Evolutionary conservation across 2,113 vertebrate species (phyloP).

Genomic region (Carassius carassius): DNA sequence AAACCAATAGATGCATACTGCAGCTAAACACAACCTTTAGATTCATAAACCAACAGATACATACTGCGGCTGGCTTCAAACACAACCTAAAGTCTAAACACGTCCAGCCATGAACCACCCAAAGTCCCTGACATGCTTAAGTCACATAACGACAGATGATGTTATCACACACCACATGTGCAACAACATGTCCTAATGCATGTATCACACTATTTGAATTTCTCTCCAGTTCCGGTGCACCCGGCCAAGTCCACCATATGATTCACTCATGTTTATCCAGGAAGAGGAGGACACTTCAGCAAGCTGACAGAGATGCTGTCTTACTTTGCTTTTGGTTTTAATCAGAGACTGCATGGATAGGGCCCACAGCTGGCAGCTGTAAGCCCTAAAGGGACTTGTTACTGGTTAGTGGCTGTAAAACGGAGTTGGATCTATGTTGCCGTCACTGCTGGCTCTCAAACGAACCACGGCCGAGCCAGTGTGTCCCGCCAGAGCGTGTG

Average conservation of each 20-base stretch:
- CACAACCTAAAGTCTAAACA: background rate
- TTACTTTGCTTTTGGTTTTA: constrained; percentile 5
- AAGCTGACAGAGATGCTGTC: background rate
- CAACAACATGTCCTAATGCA: constrained; percentile 9
- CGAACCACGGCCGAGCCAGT: constrained; percentile 43
- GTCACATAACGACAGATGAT: background rate
- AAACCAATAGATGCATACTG: constrained; percentile 36
- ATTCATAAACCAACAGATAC: constrained; percentile 1
- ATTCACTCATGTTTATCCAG: constrained; percentile 11
- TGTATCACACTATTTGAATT: constrained; percentile 32
- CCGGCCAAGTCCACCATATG: constrained; percentile 34
- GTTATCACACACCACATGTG: constrained; percentile 19
- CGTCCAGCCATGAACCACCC: background rate
- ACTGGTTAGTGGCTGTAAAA: constrained; percentile 25
- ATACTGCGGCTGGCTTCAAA: background rate
- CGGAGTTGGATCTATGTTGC: constrained; percentile 28
- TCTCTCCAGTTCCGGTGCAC: background rate
- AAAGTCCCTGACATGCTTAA: background rate
- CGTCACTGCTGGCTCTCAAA: constrained; percentile 43
- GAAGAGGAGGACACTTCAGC: background rate
- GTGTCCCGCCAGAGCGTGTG: constrained; percentile 55
- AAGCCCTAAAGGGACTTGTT: constrained; percentile 7
- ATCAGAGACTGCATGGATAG: background rate
- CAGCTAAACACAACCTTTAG: constrained; percentile 40
- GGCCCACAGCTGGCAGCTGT: background rate